Evolutionary conservation across 2,797 vertebrate genomes (phyloP), one percentile per base, ranked within the genome.

Genomic region (Cheirogaleus major): DNA sequence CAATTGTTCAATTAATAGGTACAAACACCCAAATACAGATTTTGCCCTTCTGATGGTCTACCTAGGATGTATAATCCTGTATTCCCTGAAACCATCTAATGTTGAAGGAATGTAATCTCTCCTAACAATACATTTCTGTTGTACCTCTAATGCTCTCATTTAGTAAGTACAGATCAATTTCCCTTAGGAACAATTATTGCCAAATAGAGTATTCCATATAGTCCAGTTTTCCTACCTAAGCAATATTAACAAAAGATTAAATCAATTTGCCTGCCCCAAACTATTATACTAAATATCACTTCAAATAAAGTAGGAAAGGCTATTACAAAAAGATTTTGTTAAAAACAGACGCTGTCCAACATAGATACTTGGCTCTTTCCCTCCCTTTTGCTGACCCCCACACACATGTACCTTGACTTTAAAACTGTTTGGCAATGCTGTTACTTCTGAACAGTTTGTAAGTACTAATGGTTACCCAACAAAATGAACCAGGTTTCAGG

Each of bases 181-280:
- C 61, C 72, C 41, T 92, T 15, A 95, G 57, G 41, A 95, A 89
- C 38, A 95, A 84, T 89, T 65, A 93, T 2, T 94, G 55, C 14
- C 85, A 93, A 78, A 57, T 7, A 93, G 23, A 45, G 4, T 72
- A 85, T 50, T 20, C 67, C 15, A 61, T 14, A 43, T 14, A 76
- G 15, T 86, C 52, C 75, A 43, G 41, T 43, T 43, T 43, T 43
- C 52, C 75, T 32, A 79, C 52, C 75, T 32, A 79, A 88, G 32
- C 88, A 97, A 86, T 83, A 93, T 41, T 90, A 95, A 93, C n/a
- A 81, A 91, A 55, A 78, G 52, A 82, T 14, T 41, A 91, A 78
- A 72, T 79, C n/a, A 84, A 87, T 78, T 45, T 87, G 32, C n/a
- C 65, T 91, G 63, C 43, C 57, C 85, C 41, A 61, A 94, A 70